These are phyloP conservation scores for Ischnus inquisitorius DNA, from an alignment of 2,888 invertebrate genomes.

Conservation along the genomic window DNA sequence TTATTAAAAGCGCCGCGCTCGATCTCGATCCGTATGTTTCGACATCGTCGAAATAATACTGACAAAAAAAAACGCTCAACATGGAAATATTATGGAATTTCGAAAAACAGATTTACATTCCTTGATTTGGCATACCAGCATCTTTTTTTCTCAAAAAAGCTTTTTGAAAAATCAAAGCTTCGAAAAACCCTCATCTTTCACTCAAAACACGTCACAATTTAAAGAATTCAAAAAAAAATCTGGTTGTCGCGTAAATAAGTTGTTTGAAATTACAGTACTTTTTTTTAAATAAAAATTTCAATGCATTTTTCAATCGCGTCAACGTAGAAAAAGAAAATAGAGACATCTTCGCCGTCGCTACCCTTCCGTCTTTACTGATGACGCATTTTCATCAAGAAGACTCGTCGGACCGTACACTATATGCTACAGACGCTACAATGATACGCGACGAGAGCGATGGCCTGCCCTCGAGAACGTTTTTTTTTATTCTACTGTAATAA, in stretches of 20 bases:
- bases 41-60: too few relatives aligned
- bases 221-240: too few relatives aligned
- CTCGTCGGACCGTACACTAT: not conserved
- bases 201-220: too few relatives aligned
- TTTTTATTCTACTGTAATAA: slow-evolving; percentile 57
- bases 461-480: slow-evolving; percentile 45
- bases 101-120: too few relatives aligned
- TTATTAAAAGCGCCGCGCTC: not conserved
- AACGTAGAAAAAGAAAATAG: slow-evolving; percentile 21
- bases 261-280: not conserved
- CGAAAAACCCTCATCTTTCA: too few relatives aligned
- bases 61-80: too few relatives aligned
- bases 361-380: slow-evolving; percentile 23
- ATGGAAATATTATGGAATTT: too few relatives aligned
- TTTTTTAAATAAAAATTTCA: not conserved
- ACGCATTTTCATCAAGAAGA: slow-evolving; percentile 44
- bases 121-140: too few relatives aligned
- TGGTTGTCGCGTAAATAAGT: too few relatives aligned
- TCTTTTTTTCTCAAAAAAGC: too few relatives aligned
- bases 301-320: not conserved
- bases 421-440: not conserved
- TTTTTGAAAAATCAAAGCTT: too few relatives aligned
- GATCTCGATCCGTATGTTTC: not conserved
- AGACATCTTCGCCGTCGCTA: slow-evolving; percentile 27
- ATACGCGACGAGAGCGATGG: slow-evolving; percentile 34